These are phyloP conservation scores for Hiodon alosoides DNA, from an alignment of 2,113 vertebrate genomes.

Conservation along the genomic window DNA sequence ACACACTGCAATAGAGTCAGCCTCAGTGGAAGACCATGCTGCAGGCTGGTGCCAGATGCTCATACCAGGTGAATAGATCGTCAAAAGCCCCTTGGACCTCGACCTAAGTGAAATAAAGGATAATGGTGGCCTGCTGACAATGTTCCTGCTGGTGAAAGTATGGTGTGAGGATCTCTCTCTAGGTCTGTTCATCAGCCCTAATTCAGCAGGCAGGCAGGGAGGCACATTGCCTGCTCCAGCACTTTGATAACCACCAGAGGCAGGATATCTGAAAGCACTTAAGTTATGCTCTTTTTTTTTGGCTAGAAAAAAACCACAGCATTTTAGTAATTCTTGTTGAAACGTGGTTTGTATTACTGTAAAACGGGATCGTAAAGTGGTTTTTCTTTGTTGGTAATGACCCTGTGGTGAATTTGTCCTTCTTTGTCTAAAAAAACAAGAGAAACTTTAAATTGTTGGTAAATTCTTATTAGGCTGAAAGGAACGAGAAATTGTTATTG, in stretches of 20 bases:
- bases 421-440: constrained; percentile 27
- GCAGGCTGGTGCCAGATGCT: background rate
- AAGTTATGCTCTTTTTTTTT: background rate
- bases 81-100: background rate
- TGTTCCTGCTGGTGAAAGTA: too few relatives aligned
- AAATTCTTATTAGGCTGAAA: constrained; percentile 45
- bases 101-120: too few relatives aligned
- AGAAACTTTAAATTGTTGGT: constrained; percentile 43
- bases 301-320: constrained; percentile 27
- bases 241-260: background rate
- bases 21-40: background rate
- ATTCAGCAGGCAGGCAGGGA: too few relatives aligned
- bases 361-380: constrained; percentile 44
- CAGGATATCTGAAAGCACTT: constrained; percentile 31
- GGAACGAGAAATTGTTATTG: constrained; percentile 31
- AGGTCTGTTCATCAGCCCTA: too few relatives aligned
- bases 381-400: constrained; percentile 30
- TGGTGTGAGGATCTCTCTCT: too few relatives aligned
- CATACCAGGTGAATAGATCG: background rate
- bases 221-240: background rate
- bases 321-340: constrained; percentile 32
- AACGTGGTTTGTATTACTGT: constrained; percentile 48
- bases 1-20: background rate
- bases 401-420: constrained; percentile 31
- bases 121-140: too few relatives aligned